phyloP scores from a whole-genome alignment of 92 coral and sea anemone genomes.

The Diadumene lineata region DNA sequence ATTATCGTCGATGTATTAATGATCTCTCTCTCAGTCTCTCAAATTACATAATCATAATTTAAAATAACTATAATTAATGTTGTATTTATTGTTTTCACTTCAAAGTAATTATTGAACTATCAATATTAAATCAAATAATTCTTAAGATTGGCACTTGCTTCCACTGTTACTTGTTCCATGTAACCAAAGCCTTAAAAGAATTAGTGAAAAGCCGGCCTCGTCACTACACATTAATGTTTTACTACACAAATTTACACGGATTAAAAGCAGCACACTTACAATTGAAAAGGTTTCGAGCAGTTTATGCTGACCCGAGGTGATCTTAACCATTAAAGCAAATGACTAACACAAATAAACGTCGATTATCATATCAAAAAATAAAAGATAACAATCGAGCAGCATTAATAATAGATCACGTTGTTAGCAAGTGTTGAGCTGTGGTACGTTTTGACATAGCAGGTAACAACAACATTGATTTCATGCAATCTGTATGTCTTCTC shows the following conservation, averaged over 20 bases:
- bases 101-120: too few relatives aligned
- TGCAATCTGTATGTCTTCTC: background rate
- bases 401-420: background rate
- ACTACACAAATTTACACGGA: too few relatives aligned
- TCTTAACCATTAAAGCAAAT: background rate
- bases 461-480: background rate
- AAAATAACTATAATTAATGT: too few relatives aligned
- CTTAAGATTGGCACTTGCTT: too few relatives aligned
- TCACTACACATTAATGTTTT: too few relatives aligned
- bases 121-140: too few relatives aligned
- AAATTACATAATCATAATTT: too few relatives aligned
- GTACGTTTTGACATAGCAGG: background rate
- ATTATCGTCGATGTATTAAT: too few relatives aligned
- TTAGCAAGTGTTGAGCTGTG: background rate
- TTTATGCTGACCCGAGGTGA: background rate
- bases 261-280: too few relatives aligned
- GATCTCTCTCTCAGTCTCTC: too few relatives aligned
- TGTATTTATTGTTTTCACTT: too few relatives aligned
- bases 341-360: background rate
- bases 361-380: background rate
- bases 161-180: background rate
- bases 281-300: too few relatives aligned
- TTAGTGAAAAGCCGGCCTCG: background rate
- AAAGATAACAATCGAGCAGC: background rate
- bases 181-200: background rate